Percentiles rank a stretch among this genome's conserved stretches.
Conservation (phyloP, 2,113 vertebrate species). For the Lipophrys pholis region DNA sequence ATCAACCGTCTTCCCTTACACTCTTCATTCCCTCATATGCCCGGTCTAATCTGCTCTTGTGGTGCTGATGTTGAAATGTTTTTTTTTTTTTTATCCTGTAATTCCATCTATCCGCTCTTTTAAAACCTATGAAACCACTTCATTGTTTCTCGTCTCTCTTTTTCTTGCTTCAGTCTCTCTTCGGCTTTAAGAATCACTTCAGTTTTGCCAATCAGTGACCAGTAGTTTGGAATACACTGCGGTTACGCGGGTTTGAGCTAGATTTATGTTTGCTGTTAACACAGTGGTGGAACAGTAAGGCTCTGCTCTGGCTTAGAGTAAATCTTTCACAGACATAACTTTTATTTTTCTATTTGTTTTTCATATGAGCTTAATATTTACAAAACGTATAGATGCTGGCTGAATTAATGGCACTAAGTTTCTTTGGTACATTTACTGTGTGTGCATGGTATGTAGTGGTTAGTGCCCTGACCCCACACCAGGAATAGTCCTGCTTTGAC, state of each 20-base stretch:
- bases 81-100: background rate
- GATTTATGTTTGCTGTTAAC: background rate
- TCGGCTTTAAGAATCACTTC: conserved; percentile 2
- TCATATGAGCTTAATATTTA: no score
- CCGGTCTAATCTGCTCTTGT: conserved; percentile 14
- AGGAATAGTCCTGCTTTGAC: no score
- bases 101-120: background rate
- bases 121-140: conserved; percentile 1
- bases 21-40: background rate
- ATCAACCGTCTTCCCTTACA: background rate
- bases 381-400: no score
- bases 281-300: background rate
- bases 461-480: no score
- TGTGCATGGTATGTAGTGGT: no score
- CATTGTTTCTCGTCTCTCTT: background rate
- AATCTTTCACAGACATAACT: no score
- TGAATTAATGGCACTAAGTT: no score
- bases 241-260: background rate
- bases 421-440: no score
- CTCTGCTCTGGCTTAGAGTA: background rate
- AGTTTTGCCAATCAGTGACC: conserved; percentile 20
- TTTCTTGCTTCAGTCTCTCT: background rate
- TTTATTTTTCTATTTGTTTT: no score
- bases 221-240: conserved; percentile 14
- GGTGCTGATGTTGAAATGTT: conserved; percentile 7